Evolutionary conservation across 2,888 invertebrate species (phyloP).

Genomic region (Drosophila flavopinicola): DNA sequence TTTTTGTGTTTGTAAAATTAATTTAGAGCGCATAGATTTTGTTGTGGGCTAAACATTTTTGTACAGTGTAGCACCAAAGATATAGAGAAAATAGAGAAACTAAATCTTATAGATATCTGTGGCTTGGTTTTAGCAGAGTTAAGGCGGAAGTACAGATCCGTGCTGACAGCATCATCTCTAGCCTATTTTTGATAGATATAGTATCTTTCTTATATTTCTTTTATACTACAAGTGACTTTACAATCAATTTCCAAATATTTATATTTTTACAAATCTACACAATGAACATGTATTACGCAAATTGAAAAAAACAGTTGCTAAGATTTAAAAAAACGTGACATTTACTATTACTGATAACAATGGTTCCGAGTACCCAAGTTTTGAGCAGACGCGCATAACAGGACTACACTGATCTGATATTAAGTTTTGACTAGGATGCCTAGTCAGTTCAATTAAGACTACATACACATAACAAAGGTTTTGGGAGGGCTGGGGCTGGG

Average conservation of each 20-base stretch:
- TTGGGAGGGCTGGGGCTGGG: background rate
- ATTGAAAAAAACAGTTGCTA: constrained; percentile 3
- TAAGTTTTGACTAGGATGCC: constrained; percentile 58
- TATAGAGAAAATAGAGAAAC: constrained; percentile 14
- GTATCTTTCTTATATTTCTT: no score
- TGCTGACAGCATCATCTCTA: background rate
- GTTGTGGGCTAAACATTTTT: constrained; percentile 34
- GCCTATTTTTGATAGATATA: background rate
- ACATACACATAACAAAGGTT: constrained; percentile 45
- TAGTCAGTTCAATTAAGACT: constrained; percentile 44
- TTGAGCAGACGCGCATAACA: constrained; percentile 22
- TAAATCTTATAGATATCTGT: constrained; percentile 46
- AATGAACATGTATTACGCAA: constrained; percentile 5
- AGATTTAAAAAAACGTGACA: background rate
- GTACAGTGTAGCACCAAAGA: constrained; percentile 27
- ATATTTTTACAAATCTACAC: no score
- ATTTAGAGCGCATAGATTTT: constrained; percentile 39
- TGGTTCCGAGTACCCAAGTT: background rate
- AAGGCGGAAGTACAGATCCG: constrained; percentile 26
- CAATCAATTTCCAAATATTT: no score
- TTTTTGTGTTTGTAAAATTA: constrained; percentile 27
- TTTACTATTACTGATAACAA: background rate
- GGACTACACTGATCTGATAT: constrained; percentile 22
- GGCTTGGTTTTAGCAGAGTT: constrained; percentile 33
- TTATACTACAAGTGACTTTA: no score